These are phyloP conservation scores for Bolinopsis microptera DNA, from an alignment of 37 sponge, comb jelly and placozoan genomes.

Conservation along the genomic window DNA sequence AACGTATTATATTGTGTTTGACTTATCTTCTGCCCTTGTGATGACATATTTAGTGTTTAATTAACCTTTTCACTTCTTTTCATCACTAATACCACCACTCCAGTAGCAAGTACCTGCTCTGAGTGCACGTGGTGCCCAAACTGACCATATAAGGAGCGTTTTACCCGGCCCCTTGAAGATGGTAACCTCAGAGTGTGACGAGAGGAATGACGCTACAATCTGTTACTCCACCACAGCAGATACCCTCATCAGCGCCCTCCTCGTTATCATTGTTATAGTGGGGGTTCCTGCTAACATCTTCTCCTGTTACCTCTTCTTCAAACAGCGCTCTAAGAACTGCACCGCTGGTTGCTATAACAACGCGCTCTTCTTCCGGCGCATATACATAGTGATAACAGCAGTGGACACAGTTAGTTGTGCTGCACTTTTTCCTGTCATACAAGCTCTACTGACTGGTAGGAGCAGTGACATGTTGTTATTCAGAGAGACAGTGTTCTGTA, in stretches of 20 bases:
- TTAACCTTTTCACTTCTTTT: too few relatives aligned
- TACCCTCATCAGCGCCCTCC: not conserved
- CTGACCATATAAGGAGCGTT: too few relatives aligned
- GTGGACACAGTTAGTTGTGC: not conserved
- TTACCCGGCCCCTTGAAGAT: too few relatives aligned
- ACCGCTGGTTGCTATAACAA: too few relatives aligned
- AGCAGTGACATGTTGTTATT: not conserved
- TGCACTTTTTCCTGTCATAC: not conserved
- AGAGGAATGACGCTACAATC: not conserved
- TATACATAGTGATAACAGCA: not conserved
- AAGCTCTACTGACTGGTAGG: not conserved
- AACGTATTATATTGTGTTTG: too few relatives aligned
- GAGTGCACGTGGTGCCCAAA: too few relatives aligned
- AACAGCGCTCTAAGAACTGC: not conserved
- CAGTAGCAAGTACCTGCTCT: too few relatives aligned
- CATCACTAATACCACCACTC: too few relatives aligned
- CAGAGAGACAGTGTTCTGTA: not conserved
- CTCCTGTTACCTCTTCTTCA: conserved; percentile 5
- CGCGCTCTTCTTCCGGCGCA: not conserved
- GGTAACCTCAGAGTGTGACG: not conserved
- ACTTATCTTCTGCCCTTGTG: too few relatives aligned
- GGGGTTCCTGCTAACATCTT: not conserved
- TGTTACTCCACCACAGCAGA: not conserved
- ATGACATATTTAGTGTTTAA: too few relatives aligned
- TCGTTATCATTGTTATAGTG: not conserved